phyloP scores from a whole-genome alignment of 2,797 vertebrate genomes.

The Tenualosa ilisha region DNA sequence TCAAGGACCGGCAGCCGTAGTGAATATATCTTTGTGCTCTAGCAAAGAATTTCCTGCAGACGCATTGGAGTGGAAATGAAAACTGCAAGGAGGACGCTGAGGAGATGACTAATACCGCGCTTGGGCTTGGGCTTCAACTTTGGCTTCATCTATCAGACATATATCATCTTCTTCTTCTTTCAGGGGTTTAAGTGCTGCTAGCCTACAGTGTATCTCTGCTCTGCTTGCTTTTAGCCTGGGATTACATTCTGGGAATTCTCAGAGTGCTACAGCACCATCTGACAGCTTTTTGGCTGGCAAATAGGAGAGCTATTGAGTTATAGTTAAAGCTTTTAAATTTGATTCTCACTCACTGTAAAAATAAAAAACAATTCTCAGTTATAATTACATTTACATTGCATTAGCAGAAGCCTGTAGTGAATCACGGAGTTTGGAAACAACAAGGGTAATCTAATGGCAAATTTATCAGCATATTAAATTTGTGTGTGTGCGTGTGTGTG shows the following conservation, averaged over 20 bases:
- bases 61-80: not conserved
- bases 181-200: not conserved
- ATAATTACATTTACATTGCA: not conserved
- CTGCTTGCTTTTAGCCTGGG: not conserved
- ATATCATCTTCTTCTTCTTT: not conserved
- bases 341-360: not conserved
- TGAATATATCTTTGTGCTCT: not conserved
- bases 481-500: not conserved
- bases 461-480: not conserved
- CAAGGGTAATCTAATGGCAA: not conserved
- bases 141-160: not conserved
- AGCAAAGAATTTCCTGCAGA: not conserved
- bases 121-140: not conserved
- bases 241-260: not conserved
- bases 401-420: not conserved
- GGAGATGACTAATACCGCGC: not conserved
- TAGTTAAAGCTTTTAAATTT: not conserved
- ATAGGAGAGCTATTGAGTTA: not conserved
- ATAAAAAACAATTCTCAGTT: not conserved
- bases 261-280: not conserved
- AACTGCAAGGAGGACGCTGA: not conserved
- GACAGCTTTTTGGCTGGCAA: not conserved
- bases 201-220: not conserved
- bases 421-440: not conserved
- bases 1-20: not conserved